phyloP scores from a whole-genome alignment of 2,113 vertebrate genomes.

The Garra rufa region DNA sequence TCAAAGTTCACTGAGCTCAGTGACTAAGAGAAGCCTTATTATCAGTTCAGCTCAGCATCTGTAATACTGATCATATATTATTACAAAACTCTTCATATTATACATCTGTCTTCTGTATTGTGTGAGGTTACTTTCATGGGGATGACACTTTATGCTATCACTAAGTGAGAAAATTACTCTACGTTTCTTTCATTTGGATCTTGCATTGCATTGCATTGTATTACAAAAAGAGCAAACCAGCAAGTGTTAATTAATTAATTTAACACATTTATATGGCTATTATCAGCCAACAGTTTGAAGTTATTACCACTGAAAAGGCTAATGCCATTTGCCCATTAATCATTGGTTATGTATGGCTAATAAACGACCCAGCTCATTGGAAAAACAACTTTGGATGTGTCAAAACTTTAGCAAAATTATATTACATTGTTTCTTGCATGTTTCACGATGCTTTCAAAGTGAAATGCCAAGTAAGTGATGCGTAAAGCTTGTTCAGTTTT shows the following conservation, averaged over 20 bases:
- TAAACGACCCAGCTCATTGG: background rate
- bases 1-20: background rate
- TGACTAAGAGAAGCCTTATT: background rate
- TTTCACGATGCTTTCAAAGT: background rate
- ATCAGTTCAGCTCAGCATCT: background rate
- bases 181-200: background rate
- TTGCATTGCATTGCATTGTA: no score
- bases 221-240: no score
- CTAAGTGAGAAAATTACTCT: background rate
- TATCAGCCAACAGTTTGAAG: no score
- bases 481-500: background rate
- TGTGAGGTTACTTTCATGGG: background rate
- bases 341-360: no score
- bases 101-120: background rate
- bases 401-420: background rate
- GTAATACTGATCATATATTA: background rate
- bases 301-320: no score
- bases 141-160: background rate
- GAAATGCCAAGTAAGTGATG: background rate
- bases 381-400: background rate
- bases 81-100: background rate
- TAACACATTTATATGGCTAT: no score
- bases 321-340: no score
- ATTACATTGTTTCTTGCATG: background rate
- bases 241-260: no score